Percentiles rank a stretch among this genome's conserved stretches.
These are phyloP conservation scores for Sylvietta virens DNA, from an alignment of 2,113 vertebrate genomes.

Conservation along the genomic window DNA sequence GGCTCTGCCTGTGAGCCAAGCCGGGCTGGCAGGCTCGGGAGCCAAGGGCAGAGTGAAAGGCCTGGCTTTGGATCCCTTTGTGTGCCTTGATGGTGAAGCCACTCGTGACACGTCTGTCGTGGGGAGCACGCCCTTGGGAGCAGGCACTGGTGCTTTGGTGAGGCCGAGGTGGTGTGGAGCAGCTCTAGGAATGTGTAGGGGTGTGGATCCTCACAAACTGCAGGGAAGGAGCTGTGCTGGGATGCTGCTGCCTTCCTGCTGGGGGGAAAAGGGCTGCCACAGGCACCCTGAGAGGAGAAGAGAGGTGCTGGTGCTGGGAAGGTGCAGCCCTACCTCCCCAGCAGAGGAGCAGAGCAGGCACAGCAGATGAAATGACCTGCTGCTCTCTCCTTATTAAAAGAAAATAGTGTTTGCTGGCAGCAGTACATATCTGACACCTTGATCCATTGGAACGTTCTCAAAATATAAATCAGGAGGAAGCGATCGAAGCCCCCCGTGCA, in stretches of 20 bases:
- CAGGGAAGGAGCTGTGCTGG: neutral
- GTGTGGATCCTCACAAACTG: neutral
- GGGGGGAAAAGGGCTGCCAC: neutral
- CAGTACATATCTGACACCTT: neutral
- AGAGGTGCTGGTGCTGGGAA: neutral
- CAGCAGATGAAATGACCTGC: neutral
- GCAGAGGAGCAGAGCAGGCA: neutral
- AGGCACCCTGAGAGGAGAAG: neutral
- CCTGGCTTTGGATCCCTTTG: neutral
- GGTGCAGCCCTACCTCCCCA: neutral
- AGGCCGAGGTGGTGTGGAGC: neutral
- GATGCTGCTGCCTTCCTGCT: neutral
- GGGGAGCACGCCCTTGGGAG: neutral
- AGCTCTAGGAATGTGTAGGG: neutral
- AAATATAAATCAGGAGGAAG: neutral
- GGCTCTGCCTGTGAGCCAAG: neutral
- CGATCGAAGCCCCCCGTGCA: rapidly evolving
- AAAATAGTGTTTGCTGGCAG: slow-evolving; percentile 18
- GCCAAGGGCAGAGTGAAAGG: neutral
- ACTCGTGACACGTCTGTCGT: rapidly evolving
- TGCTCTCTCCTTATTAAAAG: neutral
- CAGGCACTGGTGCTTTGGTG: rapidly evolving
- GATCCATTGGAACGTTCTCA: neutral
- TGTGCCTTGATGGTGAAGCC: neutral
- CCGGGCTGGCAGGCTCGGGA: neutral